Conservation (phyloP, 2,797 vertebrate species). For the Sciurus vulgaris region DNA sequence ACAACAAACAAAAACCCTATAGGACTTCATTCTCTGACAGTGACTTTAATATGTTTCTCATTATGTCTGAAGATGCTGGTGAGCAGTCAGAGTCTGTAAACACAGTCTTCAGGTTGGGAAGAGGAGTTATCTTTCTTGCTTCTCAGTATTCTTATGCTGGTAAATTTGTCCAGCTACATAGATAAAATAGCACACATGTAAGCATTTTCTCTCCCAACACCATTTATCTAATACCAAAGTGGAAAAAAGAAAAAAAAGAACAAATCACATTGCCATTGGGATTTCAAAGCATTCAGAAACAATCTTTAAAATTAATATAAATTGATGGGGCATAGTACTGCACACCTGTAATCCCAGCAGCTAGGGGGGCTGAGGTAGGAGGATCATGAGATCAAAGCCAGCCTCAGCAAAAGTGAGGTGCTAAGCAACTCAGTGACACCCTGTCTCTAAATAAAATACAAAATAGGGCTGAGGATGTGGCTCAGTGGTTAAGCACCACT, state of each 20-base stretch:
- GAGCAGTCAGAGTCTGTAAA: constrained; percentile 89
- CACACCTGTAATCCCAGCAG: too few species aligned
- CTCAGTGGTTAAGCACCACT: too few species aligned
- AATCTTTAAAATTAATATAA: constrained; percentile 12
- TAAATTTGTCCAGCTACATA: constrained; percentile 95
- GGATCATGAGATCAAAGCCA: too few species aligned
- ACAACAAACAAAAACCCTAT: constrained; percentile 82
- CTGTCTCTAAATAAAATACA: too few species aligned
- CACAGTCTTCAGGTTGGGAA: constrained; percentile 89
- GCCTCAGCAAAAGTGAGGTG: too few species aligned
- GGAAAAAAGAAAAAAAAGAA: neutral
- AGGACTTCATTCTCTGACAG: constrained; percentile 95
- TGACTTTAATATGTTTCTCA: constrained; percentile 91
- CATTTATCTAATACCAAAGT: neutral
- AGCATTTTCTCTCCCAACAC: constrained; percentile 30
- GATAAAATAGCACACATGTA: constrained; percentile 41
- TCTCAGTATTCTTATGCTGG: constrained; percentile 96
- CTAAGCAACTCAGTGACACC: too few species aligned
- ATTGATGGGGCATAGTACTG: too few species aligned
- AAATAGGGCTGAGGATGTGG: too few species aligned
- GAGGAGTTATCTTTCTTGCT: constrained; percentile 94
- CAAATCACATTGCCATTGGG: neutral
- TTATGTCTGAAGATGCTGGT: constrained; percentile 86
- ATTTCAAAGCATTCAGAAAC: constrained; percentile 13
- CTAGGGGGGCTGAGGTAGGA: too few species aligned